These are phyloP conservation scores for Cassiopea xamachana DNA, from an alignment of 30 jellyfish, hydroid and myxozoan genomes.

Conservation along the genomic window DNA sequence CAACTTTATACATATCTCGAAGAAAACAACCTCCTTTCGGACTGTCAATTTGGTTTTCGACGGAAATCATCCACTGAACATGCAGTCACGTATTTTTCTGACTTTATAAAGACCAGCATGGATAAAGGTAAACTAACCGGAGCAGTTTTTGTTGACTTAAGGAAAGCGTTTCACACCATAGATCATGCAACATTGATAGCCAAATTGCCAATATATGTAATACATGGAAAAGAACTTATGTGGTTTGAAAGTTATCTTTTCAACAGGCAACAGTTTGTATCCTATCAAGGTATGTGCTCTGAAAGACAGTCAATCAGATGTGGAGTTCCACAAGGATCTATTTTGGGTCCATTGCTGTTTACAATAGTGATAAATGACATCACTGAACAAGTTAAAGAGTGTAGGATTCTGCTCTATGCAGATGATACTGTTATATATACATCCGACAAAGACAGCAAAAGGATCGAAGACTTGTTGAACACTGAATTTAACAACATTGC, in stretches of 20 bases:
- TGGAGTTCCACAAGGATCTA: neutral
- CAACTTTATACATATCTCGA: conserved; percentile 24
- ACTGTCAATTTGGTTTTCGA: neutral
- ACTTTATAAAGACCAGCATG: conserved; percentile 22
- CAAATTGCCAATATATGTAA: neutral
- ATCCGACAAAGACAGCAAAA: conserved; percentile 41
- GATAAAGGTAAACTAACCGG: conserved; percentile 7
- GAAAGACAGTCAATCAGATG: conserved; percentile 8
- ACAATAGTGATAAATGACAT: conserved; percentile 27
- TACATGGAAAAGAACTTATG: neutral
- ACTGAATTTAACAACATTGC: conserved; percentile 36
- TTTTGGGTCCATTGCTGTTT: conserved; percentile 9
- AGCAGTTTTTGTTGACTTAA: neutral
- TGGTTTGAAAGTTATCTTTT: neutral
- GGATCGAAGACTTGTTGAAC: conserved; percentile 22
- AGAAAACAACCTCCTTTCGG: neutral
- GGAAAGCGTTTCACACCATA: neutral
- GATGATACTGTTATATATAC: conserved; percentile 31
- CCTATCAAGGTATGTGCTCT: conserved; percentile 7
- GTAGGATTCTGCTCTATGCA: conserved; percentile 32
- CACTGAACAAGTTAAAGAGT: conserved; percentile 33
- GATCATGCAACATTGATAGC: neutral
- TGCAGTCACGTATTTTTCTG: conserved; percentile 33
- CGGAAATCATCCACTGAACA: conserved; percentile 55
- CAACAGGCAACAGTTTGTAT: neutral